Evolutionary conservation across 2,797 vertebrate species (phyloP).

Genomic region (Coccyzus lansbergi): DNA sequence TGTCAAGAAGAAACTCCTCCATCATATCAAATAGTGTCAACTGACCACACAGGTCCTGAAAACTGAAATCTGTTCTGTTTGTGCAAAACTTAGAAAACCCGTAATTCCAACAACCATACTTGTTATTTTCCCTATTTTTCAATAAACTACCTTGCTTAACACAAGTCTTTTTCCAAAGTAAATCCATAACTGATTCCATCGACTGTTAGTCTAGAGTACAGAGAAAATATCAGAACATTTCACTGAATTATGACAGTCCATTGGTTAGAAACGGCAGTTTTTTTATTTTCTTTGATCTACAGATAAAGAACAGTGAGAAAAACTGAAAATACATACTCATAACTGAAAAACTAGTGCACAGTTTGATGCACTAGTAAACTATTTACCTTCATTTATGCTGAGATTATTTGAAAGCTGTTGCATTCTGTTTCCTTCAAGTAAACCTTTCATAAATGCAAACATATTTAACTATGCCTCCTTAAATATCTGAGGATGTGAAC

Average conservation of each 20-base stretch:
- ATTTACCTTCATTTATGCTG: background rate
- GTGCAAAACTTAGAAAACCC: background rate
- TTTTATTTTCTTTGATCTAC: background rate
- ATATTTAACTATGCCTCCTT: background rate
- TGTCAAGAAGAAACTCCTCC: background rate
- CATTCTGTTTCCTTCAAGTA: background rate
- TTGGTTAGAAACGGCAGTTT: background rate
- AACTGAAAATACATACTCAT: background rate
- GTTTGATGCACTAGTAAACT: background rate
- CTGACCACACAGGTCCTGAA: background rate
- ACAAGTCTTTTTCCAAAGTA: background rate
- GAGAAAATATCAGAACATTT: background rate
- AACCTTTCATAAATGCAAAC: background rate
- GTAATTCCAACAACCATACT: background rate
- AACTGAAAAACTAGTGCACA: background rate
- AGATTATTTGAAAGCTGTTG: background rate
- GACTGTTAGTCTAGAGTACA: background rate
- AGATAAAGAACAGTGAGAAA: background rate
- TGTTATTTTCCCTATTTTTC: background rate
- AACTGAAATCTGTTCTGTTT: background rate
- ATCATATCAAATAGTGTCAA: background rate
- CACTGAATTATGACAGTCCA: background rate
- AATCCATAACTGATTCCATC: background rate
- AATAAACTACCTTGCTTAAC: background rate
- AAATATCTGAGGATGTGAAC: background rate